Conservation (phyloP, 2,113 vertebrate species). For the Synodontis membranacea region DNA sequence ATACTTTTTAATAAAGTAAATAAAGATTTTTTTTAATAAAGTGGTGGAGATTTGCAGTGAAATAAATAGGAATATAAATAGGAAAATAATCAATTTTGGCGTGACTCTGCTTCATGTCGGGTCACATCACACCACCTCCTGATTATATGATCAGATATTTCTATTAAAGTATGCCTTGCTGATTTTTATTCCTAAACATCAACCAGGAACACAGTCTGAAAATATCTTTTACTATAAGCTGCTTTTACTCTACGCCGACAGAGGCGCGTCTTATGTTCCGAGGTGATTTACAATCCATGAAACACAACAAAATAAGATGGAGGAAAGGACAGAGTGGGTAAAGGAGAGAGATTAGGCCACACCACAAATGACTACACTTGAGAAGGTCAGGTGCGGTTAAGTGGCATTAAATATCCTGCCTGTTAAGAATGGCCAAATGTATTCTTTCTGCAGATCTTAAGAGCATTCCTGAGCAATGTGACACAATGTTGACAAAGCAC, state of each 20-base stretch:
- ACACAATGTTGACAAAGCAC: slow-evolving; percentile 21
- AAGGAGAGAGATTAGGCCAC: neutral
- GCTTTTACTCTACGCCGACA: neutral
- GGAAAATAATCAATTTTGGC: neutral
- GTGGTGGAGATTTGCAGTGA: neutral
- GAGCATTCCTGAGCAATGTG: slow-evolving; percentile 26
- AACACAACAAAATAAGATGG: neutral
- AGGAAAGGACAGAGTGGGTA: neutral
- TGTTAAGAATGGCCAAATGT: neutral
- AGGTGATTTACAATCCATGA: neutral
- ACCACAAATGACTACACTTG: neutral
- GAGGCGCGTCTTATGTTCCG: neutral
- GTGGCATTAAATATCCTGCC: slow-evolving; percentile 12
- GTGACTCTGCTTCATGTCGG: neutral
- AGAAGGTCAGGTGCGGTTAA: slow-evolving; percentile 10
- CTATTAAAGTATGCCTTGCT: neutral
- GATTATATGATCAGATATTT: neutral
- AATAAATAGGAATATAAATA: neutral
- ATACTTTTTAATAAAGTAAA: no score
- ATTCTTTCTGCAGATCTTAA: neutral
- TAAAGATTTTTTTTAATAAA: no score
- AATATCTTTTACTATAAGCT: no score
- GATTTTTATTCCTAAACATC: neutral
- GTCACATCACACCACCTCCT: neutral
- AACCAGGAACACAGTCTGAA: neutral